Evolutionary conservation across 2,113 vertebrate species (phyloP), one percentile per base, ranked within the genome.

Genomic region (Odontesthes bonariensis): DNA sequence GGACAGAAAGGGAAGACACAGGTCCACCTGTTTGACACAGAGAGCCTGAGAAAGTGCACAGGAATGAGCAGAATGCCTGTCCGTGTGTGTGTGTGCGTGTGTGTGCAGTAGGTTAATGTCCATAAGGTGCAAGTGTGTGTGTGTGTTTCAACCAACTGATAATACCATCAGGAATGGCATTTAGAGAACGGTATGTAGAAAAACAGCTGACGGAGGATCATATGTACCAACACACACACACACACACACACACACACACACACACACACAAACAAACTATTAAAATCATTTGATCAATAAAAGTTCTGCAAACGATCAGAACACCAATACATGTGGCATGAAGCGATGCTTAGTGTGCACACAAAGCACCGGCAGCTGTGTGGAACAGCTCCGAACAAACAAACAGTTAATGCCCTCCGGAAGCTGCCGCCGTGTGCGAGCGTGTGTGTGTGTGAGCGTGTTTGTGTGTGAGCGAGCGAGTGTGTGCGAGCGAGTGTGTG

Each of bases 11-110:
- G 59, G 75, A 83, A 73, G 81, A 85, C 72, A 86, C 75, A 47
- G 74, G 40, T 85, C 91, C 92, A 93, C 92, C 91, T 93, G 92
- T 91, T 86, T 88, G 91, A 93, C 91, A 91, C 85, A 77, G 89
- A 88, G 92, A 92, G 91, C 92, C 88, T 93, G 92, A 93, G 91
- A 93, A 93, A 92, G 89, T 92, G 75, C 38, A 69, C n/a, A 79
- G 91, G 92, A 91, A 93, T 91, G 91, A 92, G 83, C 70, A 91
- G 88, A 88, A 92, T 91, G 92, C 51, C 19, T 5, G 8, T 5
- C 49, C 66, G 78, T 62, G 67, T 27, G 58, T 55, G 56, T 58
- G 44, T 31, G 77, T 73, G 51, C 62, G 71, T 75, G 79, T 71
- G 74, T 66, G 62, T 56, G 63, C 40, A 79, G 75, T 49, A 66